Conservation (phyloP, 1,140 invertebrate species). For the Sitobion miscanthi region DNA sequence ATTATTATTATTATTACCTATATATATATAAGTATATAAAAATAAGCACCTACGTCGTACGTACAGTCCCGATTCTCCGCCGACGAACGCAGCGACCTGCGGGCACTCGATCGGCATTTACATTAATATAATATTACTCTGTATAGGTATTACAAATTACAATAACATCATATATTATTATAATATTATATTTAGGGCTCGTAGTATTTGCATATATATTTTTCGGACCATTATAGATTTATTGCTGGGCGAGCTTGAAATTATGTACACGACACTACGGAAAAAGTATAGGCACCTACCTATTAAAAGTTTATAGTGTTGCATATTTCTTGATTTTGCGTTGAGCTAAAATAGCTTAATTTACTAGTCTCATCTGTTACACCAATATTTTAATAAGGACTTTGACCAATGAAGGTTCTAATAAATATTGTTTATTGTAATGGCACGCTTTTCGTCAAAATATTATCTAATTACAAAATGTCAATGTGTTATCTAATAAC, state of each 20-base stretch:
- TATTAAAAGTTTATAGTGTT: too few relatives aligned
- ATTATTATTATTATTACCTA: neutral
- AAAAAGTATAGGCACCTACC: too few relatives aligned
- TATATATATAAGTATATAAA: neutral
- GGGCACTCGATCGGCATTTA: neutral
- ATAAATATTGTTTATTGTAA: neutral
- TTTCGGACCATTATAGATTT: too few relatives aligned
- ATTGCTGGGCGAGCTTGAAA: too few relatives aligned
- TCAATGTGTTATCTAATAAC: neutral
- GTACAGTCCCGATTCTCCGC: neutral
- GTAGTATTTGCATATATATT: too few relatives aligned
- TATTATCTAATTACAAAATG: neutral
- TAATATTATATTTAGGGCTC: neutral
- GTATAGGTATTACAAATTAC: too few relatives aligned
- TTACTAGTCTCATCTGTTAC: neutral
- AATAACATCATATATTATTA: too few relatives aligned
- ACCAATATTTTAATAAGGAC: neutral
- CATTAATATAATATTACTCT: neutral
- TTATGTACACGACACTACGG: too few relatives aligned
- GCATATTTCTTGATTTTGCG: too few relatives aligned
- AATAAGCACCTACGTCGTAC: neutral
- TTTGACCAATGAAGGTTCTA: neutral
- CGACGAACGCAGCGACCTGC: neutral
- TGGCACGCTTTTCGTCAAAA: neutral
- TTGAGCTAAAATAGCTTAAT: neutral